Base-by-base conservation (phyloP, 2,888 invertebrate species). In the Rhagium mordax region DNA sequence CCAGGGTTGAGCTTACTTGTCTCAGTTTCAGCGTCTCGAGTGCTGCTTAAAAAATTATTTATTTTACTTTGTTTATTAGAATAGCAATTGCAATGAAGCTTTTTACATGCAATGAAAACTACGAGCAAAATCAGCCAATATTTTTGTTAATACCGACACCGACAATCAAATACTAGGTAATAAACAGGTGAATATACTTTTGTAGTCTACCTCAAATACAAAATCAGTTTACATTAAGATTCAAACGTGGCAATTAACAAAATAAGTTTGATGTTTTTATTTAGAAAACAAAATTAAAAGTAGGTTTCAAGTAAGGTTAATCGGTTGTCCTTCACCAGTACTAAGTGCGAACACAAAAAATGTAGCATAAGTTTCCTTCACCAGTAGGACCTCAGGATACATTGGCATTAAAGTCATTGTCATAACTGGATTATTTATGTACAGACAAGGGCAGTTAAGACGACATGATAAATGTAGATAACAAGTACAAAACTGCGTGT, bases 1-100 rank as follows among this genome's bases (percentile, higher is more conserved):
- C 75, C 79, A 75, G 84, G 83, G 78, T 84, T 85, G 80, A 86
- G 84, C 81, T 85, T 85, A 77, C 82, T 83, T 71, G 84, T 84
- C 81, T 86, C 86, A 78, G 79, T 82, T 74, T 83, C 81, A 76
- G 82, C 73, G 74, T 85, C 85, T 77, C 82, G 84, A 77, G 81
- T 82, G 82, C 85, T 85, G 84, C 82, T 83, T 79, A 78, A 81
- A 84, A 84, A 82, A 81, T 29, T 20, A 78, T 41, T 55, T 15
- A 55, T 57, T 62, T 67, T 67, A 67, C 59, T 74, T 74, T 71
- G 62, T 71, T 15, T 60, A 53, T 69, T 69, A 62, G 33, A 73
- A 65, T 73, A 74, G 73, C 72, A 69, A 73, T 66, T 70, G 73
- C 74, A 71, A 74, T 73, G 55, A 77, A 79, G 78, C 78, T 65